A percentile compares a stretch with the other conserved stretches of the same genome.
Evolutionary conservation across 2,888 invertebrate genomes (phyloP).

Genomic region (Napeogenes inachia): DNA sequence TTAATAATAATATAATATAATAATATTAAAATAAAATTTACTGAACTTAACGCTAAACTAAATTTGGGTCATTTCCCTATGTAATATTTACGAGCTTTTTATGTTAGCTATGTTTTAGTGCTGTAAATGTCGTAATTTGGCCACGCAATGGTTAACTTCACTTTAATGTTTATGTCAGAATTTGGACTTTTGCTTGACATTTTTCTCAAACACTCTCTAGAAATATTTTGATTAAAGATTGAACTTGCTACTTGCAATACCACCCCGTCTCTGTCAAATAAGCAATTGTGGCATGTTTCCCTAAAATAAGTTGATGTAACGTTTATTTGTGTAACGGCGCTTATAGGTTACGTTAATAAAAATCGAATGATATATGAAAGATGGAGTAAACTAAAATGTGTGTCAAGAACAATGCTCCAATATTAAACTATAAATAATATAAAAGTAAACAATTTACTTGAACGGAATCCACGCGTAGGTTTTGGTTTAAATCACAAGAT

Average conservation of each 20-base stretch:
- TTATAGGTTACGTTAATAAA: not conserved
- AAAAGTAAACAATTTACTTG: not conserved
- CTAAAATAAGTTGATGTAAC: too few species aligned
- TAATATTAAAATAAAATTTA: too few species aligned
- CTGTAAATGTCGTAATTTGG: slow-evolving; percentile 10
- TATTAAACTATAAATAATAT: not conserved
- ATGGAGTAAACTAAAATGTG: slow-evolving; percentile 3
- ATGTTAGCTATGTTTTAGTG: slow-evolving; percentile 32
- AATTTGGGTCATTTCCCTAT: slow-evolving; percentile 33
- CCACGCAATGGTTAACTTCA: not conserved
- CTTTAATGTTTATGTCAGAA: too few species aligned
- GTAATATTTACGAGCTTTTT: slow-evolving; percentile 33
- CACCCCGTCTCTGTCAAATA: too few species aligned
- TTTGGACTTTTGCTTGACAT: too few species aligned
- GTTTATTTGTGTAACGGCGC: not conserved
- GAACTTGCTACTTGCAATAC: too few species aligned
- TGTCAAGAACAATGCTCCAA: slow-evolving; percentile 18
- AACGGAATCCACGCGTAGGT: too few species aligned
- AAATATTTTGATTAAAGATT: too few species aligned
- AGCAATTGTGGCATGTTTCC: too few species aligned
- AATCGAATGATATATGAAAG: not conserved
- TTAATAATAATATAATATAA: too few species aligned
- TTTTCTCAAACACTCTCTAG: too few species aligned
- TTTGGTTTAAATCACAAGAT: slow-evolving; percentile 4
- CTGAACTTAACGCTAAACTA: not conserved